These are phyloP conservation scores for Pithys albifrons DNA, from an alignment of 2,113 vertebrate species.

Conservation along the genomic window DNA sequence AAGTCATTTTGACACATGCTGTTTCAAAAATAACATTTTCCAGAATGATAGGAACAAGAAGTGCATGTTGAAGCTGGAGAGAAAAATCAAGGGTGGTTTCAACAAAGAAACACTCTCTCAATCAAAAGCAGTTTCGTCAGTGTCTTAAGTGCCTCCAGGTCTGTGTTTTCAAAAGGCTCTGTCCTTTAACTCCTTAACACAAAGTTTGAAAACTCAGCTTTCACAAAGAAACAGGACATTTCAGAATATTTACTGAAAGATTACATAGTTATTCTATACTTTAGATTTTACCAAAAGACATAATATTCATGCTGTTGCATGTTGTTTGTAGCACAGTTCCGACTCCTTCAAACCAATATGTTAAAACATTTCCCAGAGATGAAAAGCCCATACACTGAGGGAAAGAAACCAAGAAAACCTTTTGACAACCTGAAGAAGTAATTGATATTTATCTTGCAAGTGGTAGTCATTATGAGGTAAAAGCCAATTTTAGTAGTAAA, in stretches of 20 bases:
- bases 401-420: background rate
- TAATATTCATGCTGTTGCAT: background rate
- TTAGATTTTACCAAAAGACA: background rate
- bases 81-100: background rate
- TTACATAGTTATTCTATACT: background rate
- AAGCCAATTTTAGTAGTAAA: background rate
- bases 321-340: background rate
- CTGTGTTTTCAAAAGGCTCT: background rate
- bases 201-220: background rate
- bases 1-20: background rate
- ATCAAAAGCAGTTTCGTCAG: background rate
- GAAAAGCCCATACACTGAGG: background rate
- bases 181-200: background rate
- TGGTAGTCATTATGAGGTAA: background rate
- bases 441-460: background rate
- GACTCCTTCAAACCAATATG: background rate
- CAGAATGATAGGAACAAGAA: background rate
- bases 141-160: background rate
- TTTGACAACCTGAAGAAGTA: background rate
- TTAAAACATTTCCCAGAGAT: background rate
- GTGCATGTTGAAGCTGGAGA: background rate
- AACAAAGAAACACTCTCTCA: background rate
- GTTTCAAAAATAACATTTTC: conserved; percentile 31
- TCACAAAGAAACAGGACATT: background rate
- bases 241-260: background rate